phyloP scores from a whole-genome alignment of 2,113 vertebrate species.

The Sarotherodon lohbergeri region DNA sequence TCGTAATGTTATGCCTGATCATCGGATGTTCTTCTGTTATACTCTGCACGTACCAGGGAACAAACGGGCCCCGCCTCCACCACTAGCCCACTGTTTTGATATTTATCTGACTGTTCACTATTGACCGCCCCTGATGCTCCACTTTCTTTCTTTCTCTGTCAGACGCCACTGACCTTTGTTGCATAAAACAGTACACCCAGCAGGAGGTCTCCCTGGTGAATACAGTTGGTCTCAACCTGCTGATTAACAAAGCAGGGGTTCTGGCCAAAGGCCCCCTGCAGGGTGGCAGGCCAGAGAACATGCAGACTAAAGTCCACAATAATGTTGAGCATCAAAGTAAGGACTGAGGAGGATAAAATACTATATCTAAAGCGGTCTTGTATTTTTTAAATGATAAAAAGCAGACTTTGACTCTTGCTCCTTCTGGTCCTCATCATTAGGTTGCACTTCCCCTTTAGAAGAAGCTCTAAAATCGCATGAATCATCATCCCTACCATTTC shows the following conservation, averaged over 20 bases:
- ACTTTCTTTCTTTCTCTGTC: neutral
- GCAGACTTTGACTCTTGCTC: neutral
- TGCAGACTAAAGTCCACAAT: conserved; percentile 61
- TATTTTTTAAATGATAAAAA: neutral
- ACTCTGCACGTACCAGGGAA: neutral
- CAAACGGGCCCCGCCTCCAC: neutral
- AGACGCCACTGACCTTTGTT: conserved; percentile 57
- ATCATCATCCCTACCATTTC: conserved; percentile 1
- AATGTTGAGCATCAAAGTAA: conserved; percentile 62
- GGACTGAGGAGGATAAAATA: neutral
- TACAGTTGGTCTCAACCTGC: conserved; percentile 67
- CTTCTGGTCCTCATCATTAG: neutral
- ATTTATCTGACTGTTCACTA: neutral
- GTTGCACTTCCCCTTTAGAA: neutral
- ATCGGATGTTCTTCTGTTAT: neutral
- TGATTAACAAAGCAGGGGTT: conserved; percentile 73
- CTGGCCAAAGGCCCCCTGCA: conserved; percentile 15
- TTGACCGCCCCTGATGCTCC: neutral
- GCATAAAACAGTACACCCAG: conserved; percentile 64
- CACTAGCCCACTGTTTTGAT: neutral
- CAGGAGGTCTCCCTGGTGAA: conserved; percentile 62
- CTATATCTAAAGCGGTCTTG: neutral
- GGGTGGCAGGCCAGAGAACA: conserved; percentile 56
- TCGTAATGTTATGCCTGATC: neutral
- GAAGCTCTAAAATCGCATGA: neutral